Evolutionary conservation across 2,888 invertebrate genomes (phyloP).

Genomic region (Drosophila suboccidentalis): DNA sequence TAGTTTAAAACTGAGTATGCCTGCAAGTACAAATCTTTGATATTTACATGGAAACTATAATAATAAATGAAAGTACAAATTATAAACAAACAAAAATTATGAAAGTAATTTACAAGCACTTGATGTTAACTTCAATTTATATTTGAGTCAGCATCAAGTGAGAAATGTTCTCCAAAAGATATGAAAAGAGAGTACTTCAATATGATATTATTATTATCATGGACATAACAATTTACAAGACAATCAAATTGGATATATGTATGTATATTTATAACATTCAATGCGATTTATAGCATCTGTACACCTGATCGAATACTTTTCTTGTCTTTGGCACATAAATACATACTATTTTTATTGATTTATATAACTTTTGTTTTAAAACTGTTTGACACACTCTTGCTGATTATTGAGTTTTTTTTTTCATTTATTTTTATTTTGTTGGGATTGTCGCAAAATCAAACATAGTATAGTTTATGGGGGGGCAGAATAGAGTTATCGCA

Average conservation of each 20-base stretch:
- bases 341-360: slow-evolving; percentile 31
- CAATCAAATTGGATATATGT: slow-evolving; percentile 60
- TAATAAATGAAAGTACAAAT: slow-evolving; percentile 12
- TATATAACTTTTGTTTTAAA: slow-evolving; percentile 24
- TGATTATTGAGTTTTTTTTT: slow-evolving; percentile 37
- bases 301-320: slow-evolving; percentile 36
- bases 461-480: slow-evolving; percentile 19
- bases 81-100: not conserved
- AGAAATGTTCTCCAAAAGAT: slow-evolving; percentile 8
- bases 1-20: slow-evolving; percentile 39
- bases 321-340: slow-evolving; percentile 19
- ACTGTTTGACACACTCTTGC: slow-evolving; percentile 49
- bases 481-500: slow-evolving; percentile 58
- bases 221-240: slow-evolving; percentile 79
- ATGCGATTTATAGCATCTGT: slow-evolving; percentile 57
- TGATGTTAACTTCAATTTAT: slow-evolving; percentile 23
- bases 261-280: slow-evolving; percentile 56
- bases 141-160: slow-evolving; percentile 28
- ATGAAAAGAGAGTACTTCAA: slow-evolving; percentile 15
- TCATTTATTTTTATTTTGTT: slow-evolving; percentile 3
- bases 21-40: slow-evolving; percentile 66
- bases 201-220: slow-evolving; percentile 37
- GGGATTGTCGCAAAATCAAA: slow-evolving; percentile 39
- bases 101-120: slow-evolving; percentile 30
- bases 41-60: slow-evolving; percentile 58